Percentiles rank a stretch among this genome's conserved stretches.
These are phyloP conservation scores for Dasypolia templi DNA, from an alignment of 2,888 invertebrate genomes.

Conservation along the genomic window DNA sequence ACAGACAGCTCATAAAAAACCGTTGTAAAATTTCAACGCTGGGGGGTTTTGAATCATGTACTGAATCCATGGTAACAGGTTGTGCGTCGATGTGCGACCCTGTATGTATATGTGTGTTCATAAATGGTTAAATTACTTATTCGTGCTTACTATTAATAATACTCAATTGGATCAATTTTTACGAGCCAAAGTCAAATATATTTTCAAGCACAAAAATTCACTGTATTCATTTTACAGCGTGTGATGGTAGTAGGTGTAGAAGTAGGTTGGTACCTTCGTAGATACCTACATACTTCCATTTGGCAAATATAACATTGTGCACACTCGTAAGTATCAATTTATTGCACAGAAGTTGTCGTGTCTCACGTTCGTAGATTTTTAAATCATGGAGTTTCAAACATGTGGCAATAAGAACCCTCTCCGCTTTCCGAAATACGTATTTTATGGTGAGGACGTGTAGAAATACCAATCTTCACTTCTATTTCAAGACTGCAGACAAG, in stretches of 20 bases:
- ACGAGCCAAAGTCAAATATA: not conserved
- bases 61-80: no score
- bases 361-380: slow-evolving; percentile 40
- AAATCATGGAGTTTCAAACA: slow-evolving; percentile 47
- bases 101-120: no score
- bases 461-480: slow-evolving; percentile 31
- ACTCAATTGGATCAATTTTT: not conserved
- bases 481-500: slow-evolving; percentile 15
- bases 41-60: no score
- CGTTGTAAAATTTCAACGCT: no score
- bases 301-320: slow-evolving; percentile 4
- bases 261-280: not conserved
- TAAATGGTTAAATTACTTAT: no score
- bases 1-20: no score
- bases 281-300: not conserved
- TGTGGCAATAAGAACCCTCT: slow-evolving; percentile 35
- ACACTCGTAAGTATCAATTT: slow-evolving; percentile 7
- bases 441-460: slow-evolving; percentile 35
- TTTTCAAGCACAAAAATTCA: not conserved
- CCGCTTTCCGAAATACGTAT: slow-evolving; percentile 36
- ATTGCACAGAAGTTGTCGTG: slow-evolving; percentile 12
- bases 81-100: no score
- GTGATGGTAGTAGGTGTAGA: not conserved
- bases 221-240: not conserved
- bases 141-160: no score